Base-by-base conservation (phyloP, 2,113 vertebrate species). In the Puntigrus tetrazona region DNA sequence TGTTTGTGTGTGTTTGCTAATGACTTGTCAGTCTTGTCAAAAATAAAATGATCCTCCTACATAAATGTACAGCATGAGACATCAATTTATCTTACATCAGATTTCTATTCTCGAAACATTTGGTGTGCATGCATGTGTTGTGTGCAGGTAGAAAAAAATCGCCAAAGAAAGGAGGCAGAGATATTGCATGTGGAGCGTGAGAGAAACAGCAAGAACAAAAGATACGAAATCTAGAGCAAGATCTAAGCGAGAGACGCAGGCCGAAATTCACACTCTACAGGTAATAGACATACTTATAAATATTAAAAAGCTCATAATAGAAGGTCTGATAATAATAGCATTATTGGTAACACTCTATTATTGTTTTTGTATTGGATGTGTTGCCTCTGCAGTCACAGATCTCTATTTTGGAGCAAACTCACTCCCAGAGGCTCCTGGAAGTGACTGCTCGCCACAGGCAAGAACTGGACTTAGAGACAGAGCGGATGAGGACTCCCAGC, bases 361-460 rank as follows among this genome's bases (percentile, higher is more conserved):
- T 69, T 73, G 34, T 81, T 76, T 59, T 47, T 72, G 14, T 75
- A 45, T 70, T 78, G 34, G 83, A 84, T 89, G 72, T 79, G 29
- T 81, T 87, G 27, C 85, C 16, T 81, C 11, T 47, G 16, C 85
- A 96, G 95, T 90, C 89, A 18, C 93, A 92, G 27, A 83, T 89
- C 22, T 91, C 86, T 3, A 91, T 94, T 84, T 57, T 91, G 90
- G 94, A 94, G 84, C 93, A 86, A 57, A 70, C 89, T 79, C 92
- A 94, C 4, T 34, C 92, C 31, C 94, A 94, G 92, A 90, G 36
- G 84, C 93, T 95, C 81, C 89, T 88, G 87, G 94, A 96, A 90
- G 92, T 91, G 55, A 93, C 91, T 1, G 67, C 91, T 18, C 91
- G 52, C 57, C 93, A 94, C 91, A 93, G 92, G 65, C 90, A 87